phyloP scores from a whole-genome alignment of 2,797 vertebrate species.

The Alosa sapidissima region DNA sequence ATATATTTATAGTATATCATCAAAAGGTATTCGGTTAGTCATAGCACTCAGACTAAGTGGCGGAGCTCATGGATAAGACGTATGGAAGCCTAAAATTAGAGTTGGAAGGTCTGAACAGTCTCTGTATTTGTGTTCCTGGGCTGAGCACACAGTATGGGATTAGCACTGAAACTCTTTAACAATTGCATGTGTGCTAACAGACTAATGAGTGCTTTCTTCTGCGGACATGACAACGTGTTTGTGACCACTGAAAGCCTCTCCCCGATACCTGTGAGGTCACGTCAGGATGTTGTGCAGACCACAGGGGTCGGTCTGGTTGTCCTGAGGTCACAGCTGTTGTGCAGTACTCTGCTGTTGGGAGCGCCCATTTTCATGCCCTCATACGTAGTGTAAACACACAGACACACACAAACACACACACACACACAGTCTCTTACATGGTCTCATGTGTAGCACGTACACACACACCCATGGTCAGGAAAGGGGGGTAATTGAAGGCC shows the following conservation, averaged over 20 bases:
- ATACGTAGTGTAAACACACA: neutral
- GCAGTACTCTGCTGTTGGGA: neutral
- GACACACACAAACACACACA: constrained; percentile 1
- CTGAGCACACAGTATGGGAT: neutral
- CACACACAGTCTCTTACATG: neutral
- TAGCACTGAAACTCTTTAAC: neutral
- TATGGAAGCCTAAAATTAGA: neutral
- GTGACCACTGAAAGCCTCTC: neutral
- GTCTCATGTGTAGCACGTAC: neutral
- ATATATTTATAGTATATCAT: neutral
- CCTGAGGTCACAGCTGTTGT: neutral
- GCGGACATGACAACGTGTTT: neutral
- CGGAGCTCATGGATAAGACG: neutral
- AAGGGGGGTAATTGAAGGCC: constrained; percentile 2
- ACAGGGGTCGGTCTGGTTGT: neutral
- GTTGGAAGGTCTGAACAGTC: neutral
- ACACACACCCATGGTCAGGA: neutral
- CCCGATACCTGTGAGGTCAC: neutral
- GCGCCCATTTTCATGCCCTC: neutral
- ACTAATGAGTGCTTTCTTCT: neutral
- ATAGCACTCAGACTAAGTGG: neutral
- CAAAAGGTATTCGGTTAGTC: neutral
- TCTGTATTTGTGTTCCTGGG: neutral
- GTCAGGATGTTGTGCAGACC: neutral
- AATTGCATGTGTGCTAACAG: neutral